Evolutionary conservation across 2,888 invertebrate species (phyloP).

Genomic region (Philaethria dido): DNA sequence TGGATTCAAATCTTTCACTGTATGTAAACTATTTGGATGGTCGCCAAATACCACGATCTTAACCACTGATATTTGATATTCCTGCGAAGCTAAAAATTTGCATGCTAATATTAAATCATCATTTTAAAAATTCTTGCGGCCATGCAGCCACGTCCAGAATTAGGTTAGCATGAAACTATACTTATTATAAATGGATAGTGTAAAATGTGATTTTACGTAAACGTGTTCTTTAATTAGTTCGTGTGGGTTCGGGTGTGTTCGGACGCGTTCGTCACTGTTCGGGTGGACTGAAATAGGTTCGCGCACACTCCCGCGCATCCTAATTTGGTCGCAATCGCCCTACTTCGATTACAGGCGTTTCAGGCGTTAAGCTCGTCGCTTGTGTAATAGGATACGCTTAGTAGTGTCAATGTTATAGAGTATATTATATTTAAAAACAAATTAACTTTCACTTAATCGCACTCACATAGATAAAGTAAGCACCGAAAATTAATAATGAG

Average conservation of each 20-base stretch:
- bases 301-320: slow-evolving; percentile 71
- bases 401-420: background rate
- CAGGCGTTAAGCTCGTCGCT: slow-evolving; percentile 46
- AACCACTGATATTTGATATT: slow-evolving; percentile 70
- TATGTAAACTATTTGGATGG: slow-evolving; percentile 67
- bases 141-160: background rate
- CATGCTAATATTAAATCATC: slow-evolving; percentile 22
- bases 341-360: slow-evolving; percentile 68
- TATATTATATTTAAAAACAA: background rate
- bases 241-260: slow-evolving; percentile 47
- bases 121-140: slow-evolving; percentile 13
- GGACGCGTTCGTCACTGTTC: slow-evolving; percentile 53
- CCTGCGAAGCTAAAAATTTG: slow-evolving; percentile 14
- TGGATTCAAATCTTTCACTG: slow-evolving; percentile 37
- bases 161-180: background rate
- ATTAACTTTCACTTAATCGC: background rate
- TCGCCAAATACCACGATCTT: slow-evolving; percentile 63
- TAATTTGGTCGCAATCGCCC: slow-evolving; percentile 83
- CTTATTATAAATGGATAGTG: slow-evolving; percentile 11
- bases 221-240: slow-evolving; percentile 39
- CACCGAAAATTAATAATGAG: background rate
- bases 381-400: slow-evolving; percentile 39
- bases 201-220: slow-evolving; percentile 29
- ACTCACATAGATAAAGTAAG: background rate
- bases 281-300: slow-evolving; percentile 74